A percentile compares a stretch with the other conserved stretches of the same genome.
phyloP scores from a whole-genome alignment of 1,140 invertebrate genomes.

The Arctopsyche grandis region DNA sequence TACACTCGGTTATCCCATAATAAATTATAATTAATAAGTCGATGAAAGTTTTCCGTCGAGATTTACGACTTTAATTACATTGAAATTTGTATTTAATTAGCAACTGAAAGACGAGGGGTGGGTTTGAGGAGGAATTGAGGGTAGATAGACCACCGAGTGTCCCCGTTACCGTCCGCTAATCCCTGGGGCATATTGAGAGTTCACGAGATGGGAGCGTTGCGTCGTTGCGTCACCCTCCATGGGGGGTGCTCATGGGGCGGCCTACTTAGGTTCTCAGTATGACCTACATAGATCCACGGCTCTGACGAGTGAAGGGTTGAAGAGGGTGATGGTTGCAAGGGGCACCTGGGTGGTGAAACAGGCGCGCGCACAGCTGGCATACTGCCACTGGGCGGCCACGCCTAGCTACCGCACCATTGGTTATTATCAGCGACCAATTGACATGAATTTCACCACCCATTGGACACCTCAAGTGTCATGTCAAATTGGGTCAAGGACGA shows the following conservation, averaged over 20 bases:
- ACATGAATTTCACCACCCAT: slow-evolving; percentile 61
- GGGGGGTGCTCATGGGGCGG: neutral
- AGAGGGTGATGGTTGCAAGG: neutral
- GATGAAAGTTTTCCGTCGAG: too few relatives aligned
- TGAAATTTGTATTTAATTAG: too few relatives aligned
- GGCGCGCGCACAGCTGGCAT: slow-evolving; percentile 45
- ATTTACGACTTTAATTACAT: too few relatives aligned
- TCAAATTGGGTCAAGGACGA: slow-evolving; percentile 45
- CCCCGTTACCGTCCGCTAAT: too few relatives aligned
- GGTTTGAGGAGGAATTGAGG: too few relatives aligned
- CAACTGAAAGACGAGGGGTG: too few relatives aligned
- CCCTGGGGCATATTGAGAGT: too few relatives aligned
- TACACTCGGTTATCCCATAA: too few relatives aligned
- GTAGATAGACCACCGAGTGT: too few relatives aligned
- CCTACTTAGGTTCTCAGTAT: neutral
- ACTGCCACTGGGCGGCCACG: slow-evolving; percentile 61
- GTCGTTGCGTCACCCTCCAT: neutral
- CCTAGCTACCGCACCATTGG: slow-evolving; percentile 64
- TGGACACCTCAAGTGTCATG: slow-evolving; percentile 57
- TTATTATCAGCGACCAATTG: slow-evolving; percentile 67
- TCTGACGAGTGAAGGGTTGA: neutral
- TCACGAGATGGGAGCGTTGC: neutral
- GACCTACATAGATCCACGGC: slow-evolving; percentile 13
- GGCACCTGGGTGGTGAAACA: neutral
- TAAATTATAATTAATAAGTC: too few relatives aligned